A percentile compares a stretch with the other conserved stretches of the same genome.
Conservation (phyloP, 2,888 invertebrate species). For the Apodemia hepburni region DNA sequence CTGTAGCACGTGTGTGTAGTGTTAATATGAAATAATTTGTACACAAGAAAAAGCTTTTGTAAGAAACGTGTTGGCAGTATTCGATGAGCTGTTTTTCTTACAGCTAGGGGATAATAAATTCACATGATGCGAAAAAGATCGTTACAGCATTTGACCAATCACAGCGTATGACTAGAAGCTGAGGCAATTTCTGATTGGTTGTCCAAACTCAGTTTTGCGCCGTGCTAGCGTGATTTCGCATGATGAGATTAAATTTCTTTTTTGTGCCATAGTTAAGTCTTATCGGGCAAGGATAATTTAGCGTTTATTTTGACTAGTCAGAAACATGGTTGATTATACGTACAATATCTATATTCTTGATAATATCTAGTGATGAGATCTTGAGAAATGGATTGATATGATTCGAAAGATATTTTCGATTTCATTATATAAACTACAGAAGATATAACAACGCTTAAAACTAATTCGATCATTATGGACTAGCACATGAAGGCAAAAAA, state of each 20-base stretch:
- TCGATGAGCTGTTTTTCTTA: constrained; percentile 23
- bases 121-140: background rate
- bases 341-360: no score
- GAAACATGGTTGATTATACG: background rate
- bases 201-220: background rate
- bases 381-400: no score
- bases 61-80: constrained; percentile 25
- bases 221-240: background rate
- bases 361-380: no score
- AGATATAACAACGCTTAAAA: no score
- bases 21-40: constrained; percentile 28
- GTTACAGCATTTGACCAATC: constrained; percentile 7
- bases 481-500: no score
- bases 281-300: background rate
- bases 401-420: no score
- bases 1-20: constrained; percentile 31
- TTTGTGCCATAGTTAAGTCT: constrained; percentile 13
- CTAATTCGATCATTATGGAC: no score
- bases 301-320: background rate
- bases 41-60: constrained; percentile 35
- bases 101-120: constrained; percentile 26
- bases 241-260: background rate
- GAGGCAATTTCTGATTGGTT: background rate
- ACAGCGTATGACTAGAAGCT: background rate
- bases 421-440: no score